Evolutionary conservation across 2,113 vertebrate genomes (phyloP), one percentile per base, ranked within the genome.

Genomic region (Cygnus buccinator): DNA sequence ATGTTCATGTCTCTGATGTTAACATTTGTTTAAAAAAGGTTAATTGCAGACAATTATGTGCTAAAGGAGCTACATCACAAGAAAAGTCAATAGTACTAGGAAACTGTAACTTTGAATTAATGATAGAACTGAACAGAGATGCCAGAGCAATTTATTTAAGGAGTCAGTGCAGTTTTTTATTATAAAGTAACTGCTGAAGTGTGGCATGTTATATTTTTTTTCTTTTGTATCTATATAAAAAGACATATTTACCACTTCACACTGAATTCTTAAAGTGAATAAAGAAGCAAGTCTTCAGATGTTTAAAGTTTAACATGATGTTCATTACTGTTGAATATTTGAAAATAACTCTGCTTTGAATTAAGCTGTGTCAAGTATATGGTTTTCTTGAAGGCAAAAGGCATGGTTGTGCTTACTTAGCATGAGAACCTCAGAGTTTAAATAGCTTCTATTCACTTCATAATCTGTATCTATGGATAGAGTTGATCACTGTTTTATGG

Each of bases 51-150:
- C 81, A 88, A 95, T 96, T 94, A 92, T 67, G 87, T 94, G 87
- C 77, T 94, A 70, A 95, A 94, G 84, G 67, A 92, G 54, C 76
- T 96, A 83, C 58, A 93, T 90, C 92, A 92, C 83, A 76, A 71
- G 58, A 91, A 94, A 94, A 97, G 84, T 96, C 95, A 94, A 87
- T 97, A 94, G 48, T 70, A 93, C 75, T 83, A 85, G 84, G 85
- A 93, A 96, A 94, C 79, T 93, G 76, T 92, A 95, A 84, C 95
- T 93, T 84, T 84, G 91, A 91, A 97, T 96, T 96, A 91, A 91
- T 91, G 93, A 83, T 67, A 77, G 71, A 82, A 79, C 87, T 67
- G 89, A 87, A 70, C 26, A 89, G 66, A 85, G 96, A 89, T 80
- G 84, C 81, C 67, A 84, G 62, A 80, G 67, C 48, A 55, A 85